Base-by-base conservation (phyloP, 2,113 vertebrate genomes). In the Pangasianodon gigas region DNA sequence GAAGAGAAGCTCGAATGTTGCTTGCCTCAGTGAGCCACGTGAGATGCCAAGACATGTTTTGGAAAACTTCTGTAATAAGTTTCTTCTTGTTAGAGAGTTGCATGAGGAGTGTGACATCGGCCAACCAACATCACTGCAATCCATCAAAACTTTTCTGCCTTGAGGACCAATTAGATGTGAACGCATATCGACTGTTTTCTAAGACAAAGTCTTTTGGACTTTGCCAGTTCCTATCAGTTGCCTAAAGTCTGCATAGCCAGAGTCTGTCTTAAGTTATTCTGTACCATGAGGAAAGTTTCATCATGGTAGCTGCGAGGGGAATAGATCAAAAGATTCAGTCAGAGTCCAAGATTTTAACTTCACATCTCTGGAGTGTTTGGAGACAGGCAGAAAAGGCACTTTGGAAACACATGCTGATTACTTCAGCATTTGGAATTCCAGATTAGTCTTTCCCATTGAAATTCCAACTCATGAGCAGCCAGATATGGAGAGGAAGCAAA, bases 381-480 rank as follows among this genome's bases (percentile, higher is more conserved):
- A 80, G 58, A 56, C 67, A 29, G 69, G 51, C 58, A 48, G 37
- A 89, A 51, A 52, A 19, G 41, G 21, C 32, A 21, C 48, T 81
- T 77, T 56, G n/a, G 41, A 77, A 77, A 83, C n/a, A 67, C 26
- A 87, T 81, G 2, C 60, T 67, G 83, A 90, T 51, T 86, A 77
- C 24, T 90, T 65, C 8, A 87, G 48, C 37, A 52, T 90, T 67
- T 44, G 21, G 19, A 29, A 48, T 56, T 84, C 41, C 90, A 87
- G 83, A 85, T 89, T 86, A 85, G 69, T 88, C 89, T 93, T 86
- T 84, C 37, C 87, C 89, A 88, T 91, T 88, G n/a, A 93, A 91
- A 91, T 90, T 89, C 84, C 89, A 93, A 92, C 89, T 92, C 93
- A 91, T 91, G 91, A 92, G 88, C 65, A 91, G 91, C 89, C 91